Conservation (phyloP, 2,113 vertebrate species). For the Calidris pygmaea region DNA sequence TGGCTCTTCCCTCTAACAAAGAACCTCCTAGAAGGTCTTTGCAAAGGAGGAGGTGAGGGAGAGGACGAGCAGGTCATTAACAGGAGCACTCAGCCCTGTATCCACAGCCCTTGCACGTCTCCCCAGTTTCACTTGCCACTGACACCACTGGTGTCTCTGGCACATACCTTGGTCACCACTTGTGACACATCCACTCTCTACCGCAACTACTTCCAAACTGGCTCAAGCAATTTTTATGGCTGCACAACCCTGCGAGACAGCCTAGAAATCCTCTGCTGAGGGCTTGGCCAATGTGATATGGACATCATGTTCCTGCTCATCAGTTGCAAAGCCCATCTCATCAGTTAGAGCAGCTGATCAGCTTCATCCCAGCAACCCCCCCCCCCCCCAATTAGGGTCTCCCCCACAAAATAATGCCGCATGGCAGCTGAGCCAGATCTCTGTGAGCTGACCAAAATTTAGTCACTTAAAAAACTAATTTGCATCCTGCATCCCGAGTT, state of each 20-base stretch:
- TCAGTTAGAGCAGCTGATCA: background rate
- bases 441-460: background rate
- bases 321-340: background rate
- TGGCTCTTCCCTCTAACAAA: background rate
- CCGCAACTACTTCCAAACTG: background rate
- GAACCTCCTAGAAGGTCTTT: background rate
- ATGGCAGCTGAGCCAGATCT: background rate
- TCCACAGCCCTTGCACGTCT: fast-evolving
- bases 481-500: background rate
- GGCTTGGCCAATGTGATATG: fast-evolving
- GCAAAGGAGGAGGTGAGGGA: background rate
- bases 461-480: background rate
- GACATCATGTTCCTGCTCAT: background rate
- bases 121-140: background rate
- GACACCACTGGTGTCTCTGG: background rate
- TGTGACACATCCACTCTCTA: background rate
- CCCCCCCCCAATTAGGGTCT: background rate
- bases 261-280: background rate
- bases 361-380: background rate
- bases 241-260: background rate
- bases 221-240: background rate
- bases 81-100: background rate
- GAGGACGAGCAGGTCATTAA: background rate
- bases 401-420: background rate
- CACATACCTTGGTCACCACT: fast-evolving